These are phyloP conservation scores for Tyria jacobaeae DNA, from an alignment of 2,888 invertebrate genomes.

Conservation along the genomic window DNA sequence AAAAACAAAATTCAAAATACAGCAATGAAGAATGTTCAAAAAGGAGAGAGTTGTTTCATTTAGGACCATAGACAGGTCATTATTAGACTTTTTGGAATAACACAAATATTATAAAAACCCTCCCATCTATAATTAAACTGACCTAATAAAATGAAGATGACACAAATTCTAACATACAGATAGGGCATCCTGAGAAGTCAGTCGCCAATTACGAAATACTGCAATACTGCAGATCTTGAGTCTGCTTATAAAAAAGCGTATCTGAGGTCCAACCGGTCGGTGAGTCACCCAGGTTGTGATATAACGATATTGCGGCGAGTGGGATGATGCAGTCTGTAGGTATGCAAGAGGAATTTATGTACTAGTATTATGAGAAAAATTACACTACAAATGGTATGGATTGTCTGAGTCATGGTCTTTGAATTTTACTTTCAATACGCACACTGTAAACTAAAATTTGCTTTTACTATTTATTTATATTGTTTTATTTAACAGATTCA, in stretches of 20 bases:
- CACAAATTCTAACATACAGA: neutral
- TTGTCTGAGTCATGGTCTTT: conserved; percentile 7
- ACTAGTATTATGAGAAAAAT: neutral
- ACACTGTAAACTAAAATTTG: too few relatives aligned
- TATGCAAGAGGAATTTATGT: conserved; percentile 20
- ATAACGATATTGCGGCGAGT: conserved; percentile 38
- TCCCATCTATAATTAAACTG: neutral
- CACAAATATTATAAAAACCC: too few relatives aligned
- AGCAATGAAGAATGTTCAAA: too few relatives aligned
- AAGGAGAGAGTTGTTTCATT: neutral
- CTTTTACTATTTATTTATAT: too few relatives aligned
- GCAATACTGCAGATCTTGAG: conserved; percentile 16
- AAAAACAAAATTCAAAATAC: too few relatives aligned
- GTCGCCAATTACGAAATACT: conserved; percentile 27
- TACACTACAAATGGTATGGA: neutral
- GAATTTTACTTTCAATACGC: neutral
- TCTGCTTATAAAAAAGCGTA: conserved; percentile 34
- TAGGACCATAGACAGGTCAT: neutral
- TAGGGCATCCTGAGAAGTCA: neutral
- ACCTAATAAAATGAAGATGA: neutral
- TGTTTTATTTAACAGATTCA: too few relatives aligned
- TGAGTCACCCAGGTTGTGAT: conserved; percentile 60
- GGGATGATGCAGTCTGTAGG: conserved; percentile 38
- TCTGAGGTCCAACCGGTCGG: conserved; percentile 51
- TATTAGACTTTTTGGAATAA: too few relatives aligned